Evolutionary conservation across 1,140 invertebrate genomes (phyloP).

Genomic region (Polyergus mexicanus): DNA sequence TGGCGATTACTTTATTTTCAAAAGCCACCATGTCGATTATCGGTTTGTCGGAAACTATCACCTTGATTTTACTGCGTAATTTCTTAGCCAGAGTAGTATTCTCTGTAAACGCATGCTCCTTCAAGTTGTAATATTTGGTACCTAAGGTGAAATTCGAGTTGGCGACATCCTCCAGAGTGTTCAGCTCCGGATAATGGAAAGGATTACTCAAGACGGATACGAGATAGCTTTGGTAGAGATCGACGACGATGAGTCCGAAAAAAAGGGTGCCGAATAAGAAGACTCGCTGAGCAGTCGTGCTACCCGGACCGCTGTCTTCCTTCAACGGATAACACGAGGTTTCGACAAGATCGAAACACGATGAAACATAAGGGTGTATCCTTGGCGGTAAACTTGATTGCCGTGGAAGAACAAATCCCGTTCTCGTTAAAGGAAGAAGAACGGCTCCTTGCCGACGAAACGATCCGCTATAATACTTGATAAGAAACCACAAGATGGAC

Average conservation of each 20-base stretch:
- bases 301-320: neutral
- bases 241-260: constrained; percentile 67
- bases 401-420: neutral
- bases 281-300: constrained; percentile 53
- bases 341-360: constrained; percentile 49
- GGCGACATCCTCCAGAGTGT: constrained; percentile 70
- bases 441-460: constrained; percentile 29
- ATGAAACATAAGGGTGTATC: constrained; percentile 36
- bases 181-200: constrained; percentile 69
- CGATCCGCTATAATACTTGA: constrained; percentile 34
- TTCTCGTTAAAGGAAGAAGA: constrained; percentile 1
- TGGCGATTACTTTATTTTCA: constrained; percentile 4
- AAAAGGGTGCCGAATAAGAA: constrained; percentile 70
- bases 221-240: constrained; percentile 74
- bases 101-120: constrained; percentile 59
- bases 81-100: constrained; percentile 40
- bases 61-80: constrained; percentile 4
- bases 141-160: constrained; percentile 69
- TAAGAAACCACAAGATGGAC: constrained; percentile 62
- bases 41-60: constrained; percentile 14
- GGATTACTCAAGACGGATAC: constrained; percentile 75
- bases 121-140: constrained; percentile 77
- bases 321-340: constrained; percentile 61
- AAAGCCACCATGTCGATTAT: constrained; percentile 48
- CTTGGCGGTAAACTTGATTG: constrained; percentile 37